Percentiles rank a stretch among this genome's conserved stretches.
Evolutionary conservation across 2,113 vertebrate species (phyloP).

Genomic region (Rhagologus leucostigma): DNA sequence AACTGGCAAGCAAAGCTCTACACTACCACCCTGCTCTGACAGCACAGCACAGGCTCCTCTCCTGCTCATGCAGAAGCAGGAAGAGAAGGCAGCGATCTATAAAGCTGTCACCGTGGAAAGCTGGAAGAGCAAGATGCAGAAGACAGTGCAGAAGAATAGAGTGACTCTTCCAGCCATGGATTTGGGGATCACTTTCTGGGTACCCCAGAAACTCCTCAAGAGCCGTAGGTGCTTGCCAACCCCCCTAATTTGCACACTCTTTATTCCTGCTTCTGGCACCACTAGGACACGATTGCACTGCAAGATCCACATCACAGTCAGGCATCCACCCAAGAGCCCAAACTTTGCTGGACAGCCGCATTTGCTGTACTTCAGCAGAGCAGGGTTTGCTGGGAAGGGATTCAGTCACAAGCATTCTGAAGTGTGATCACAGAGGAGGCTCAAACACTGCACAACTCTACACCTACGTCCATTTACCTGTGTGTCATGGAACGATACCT

Average conservation of each 20-base stretch:
- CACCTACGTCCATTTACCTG: conserved; percentile 66
- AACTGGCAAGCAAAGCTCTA: not conserved
- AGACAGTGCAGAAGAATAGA: not conserved
- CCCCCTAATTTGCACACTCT: accelerated
- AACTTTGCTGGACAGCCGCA: not conserved
- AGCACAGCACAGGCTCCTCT: not conserved
- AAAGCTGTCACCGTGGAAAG: not conserved
- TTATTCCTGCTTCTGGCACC: not conserved
- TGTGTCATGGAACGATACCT: conserved; percentile 70
- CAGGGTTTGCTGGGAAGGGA: not conserved
- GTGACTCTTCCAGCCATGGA: not conserved
- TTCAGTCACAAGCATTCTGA: not conserved
- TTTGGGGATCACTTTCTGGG: not conserved
- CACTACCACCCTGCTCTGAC: accelerated
- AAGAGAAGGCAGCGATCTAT: not conserved
- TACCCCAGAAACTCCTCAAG: not conserved
- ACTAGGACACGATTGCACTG: accelerated
- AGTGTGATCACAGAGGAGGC: not conserved
- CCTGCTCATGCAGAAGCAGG: not conserved
- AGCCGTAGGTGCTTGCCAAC: not conserved
- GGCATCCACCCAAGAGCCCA: not conserved
- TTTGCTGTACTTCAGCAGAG: not conserved
- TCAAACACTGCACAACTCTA: not conserved
- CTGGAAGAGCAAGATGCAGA: not conserved
- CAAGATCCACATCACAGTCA: not conserved